Evolutionary conservation across 2,888 invertebrate species (phyloP), one percentile per base, ranked within the genome.

Genomic region (Plebejus argus): DNA sequence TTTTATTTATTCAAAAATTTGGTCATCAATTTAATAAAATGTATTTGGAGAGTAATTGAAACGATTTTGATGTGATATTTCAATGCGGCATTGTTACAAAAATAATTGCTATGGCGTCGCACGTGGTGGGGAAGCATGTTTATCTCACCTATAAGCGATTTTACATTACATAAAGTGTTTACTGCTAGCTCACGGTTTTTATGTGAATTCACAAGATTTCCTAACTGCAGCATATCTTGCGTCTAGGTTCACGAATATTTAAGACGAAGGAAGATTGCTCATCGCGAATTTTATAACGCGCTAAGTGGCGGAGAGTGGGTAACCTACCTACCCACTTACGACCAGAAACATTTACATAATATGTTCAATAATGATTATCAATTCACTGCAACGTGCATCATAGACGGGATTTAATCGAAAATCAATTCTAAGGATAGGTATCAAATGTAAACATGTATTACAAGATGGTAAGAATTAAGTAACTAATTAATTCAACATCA

Each of bases 331-430:
- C 74, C 74, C 28, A 74, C 74, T 49, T 74, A 23, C 74, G 7
- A 53, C 74, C 28, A 74, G 74, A 74, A 49, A 74, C 39, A 72
- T 74, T 74, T 74, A 74, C 74, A 74, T 74, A 74, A 74, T 74
- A 28, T 53, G 74, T 53, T 74, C 49, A 74, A 39, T 74, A 74
- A 74, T 74, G n/a, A 74, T 53, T 74, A 74, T 74, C 28, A 74
- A 74, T 74, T 74, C 15, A 28, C 49, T 53, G 74, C 49, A 74
- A 74, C 6, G 28, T 28, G 7, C 66, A 33, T 18, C 28, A 28
- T 74, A 53, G 39, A 7, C 39, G 20, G 45, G 7, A 72, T 33
- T 49, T 53, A 12, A 74, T 23, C 28, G 28, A 74, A 74, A 74
- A 49, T 53, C 39, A 71, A 71, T 71, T 71, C 39, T n/a, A 71